Percentiles rank a stretch among this genome's conserved stretches.
These are phyloP conservation scores for Alosa sapidissima DNA, from an alignment of 2,797 vertebrate genomes.

Conservation along the genomic window DNA sequence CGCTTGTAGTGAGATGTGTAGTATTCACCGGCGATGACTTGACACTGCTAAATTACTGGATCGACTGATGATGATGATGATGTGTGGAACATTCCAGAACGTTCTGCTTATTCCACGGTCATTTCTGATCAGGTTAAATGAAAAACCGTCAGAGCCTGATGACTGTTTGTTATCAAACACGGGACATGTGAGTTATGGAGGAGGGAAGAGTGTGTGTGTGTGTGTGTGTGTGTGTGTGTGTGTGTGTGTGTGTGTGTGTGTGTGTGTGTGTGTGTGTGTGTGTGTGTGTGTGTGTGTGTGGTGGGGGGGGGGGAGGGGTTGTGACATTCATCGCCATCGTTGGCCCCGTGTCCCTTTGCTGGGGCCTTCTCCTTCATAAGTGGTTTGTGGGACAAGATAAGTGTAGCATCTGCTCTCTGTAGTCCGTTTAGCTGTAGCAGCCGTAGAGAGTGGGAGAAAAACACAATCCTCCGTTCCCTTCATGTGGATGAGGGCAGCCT, in stretches of 20 bases:
- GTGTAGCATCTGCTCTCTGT: not conserved
- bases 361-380: not conserved
- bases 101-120: slow-evolving; percentile 2
- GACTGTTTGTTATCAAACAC: not conserved
- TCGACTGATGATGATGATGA: not conserved
- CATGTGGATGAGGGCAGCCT: not conserved
- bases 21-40: slow-evolving; percentile 9
- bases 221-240: no score
- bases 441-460: not conserved
- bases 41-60: not conserved
- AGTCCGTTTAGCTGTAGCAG: not conserved
- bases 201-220: not conserved
- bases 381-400: not conserved
- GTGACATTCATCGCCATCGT: not conserved
- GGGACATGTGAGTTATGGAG: not conserved
- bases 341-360: not conserved
- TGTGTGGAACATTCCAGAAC: not conserved
- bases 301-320: no score
- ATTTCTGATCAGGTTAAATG: slow-evolving; percentile 7
- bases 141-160: not conserved
- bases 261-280: no score
- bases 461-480: not conserved
- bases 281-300: no score
- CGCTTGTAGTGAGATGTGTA: slow-evolving; percentile 12
- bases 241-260: no score